These are phyloP conservation scores for Saimiri boliviensis DNA, from an alignment of 2,113 vertebrate species.

Conservation along the genomic window DNA sequence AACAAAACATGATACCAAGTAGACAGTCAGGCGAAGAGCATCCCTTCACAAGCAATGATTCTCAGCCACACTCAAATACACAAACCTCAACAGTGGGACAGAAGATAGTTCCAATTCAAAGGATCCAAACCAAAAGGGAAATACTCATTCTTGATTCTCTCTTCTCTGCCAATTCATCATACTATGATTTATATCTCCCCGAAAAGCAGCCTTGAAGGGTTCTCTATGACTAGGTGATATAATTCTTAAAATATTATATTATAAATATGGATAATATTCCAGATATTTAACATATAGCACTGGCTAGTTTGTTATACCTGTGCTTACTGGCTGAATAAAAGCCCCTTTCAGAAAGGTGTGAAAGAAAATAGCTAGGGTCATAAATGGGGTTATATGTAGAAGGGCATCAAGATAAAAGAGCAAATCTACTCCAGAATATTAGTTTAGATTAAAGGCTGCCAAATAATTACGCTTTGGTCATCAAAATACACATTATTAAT, in stretches of 20 bases:
- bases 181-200: neutral
- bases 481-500: constrained; percentile 57
- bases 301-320: neutral
- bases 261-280: neutral
- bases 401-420: constrained; percentile 35
- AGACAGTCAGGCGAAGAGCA: neutral
- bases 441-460: constrained; percentile 32
- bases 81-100: neutral
- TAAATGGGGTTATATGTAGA: constrained; percentile 26
- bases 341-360: neutral
- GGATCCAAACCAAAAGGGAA: neutral
- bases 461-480: constrained; percentile 40
- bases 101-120: neutral
- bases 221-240: neutral
- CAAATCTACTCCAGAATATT: constrained; percentile 36
- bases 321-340: neutral
- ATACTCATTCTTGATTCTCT: neutral
- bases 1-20: neutral
- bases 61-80: neutral
- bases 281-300: constrained; percentile 9
- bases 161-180: neutral
- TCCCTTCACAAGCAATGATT: neutral
- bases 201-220: neutral
- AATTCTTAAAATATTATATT: constrained; percentile 28
- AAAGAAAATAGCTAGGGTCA: neutral